Evolutionary conservation across 2,113 vertebrate genomes (phyloP).

Genomic region (Entelurus aequoreus): DNA sequence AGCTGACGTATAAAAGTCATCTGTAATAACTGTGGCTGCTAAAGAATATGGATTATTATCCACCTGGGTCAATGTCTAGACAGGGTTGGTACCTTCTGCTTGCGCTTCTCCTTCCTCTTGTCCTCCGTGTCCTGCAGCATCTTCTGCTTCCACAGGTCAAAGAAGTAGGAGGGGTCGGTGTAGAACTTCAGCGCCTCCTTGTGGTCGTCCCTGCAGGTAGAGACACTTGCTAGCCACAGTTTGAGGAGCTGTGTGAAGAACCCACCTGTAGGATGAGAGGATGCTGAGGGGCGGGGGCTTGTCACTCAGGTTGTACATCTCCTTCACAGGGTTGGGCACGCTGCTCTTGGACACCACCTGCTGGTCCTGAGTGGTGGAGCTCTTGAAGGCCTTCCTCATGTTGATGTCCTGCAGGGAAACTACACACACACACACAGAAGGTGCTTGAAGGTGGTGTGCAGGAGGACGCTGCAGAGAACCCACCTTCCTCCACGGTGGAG

Average conservation of each 20-base stretch:
- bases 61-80: neutral
- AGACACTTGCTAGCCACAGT: neutral
- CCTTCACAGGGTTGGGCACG: constrained; percentile 85
- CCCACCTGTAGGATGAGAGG: constrained; percentile 87
- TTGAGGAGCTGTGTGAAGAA: neutral
- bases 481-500: constrained; percentile 98
- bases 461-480: constrained; percentile 36
- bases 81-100: constrained; percentile 64
- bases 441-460: neutral
- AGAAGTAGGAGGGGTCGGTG: constrained; percentile 98
- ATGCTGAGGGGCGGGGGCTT: constrained; percentile 93
- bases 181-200: constrained; percentile 97
- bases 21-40: neutral
- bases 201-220: constrained; percentile 83
- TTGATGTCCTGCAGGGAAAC: constrained; percentile 98
- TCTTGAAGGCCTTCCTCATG: constrained; percentile 98
- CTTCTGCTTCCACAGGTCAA: constrained; percentile 98
- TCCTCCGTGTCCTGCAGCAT: constrained; percentile 99
- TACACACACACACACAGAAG: constrained; percentile 38
- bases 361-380: constrained; percentile 92
- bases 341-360: constrained; percentile 97
- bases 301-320: constrained; percentile 92
- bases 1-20: too few species aligned
- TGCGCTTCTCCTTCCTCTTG: constrained; percentile 89
- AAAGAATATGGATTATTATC: too few species aligned